These are phyloP conservation scores for Psilanteris sp. DNA, from an alignment of 1,140 invertebrate genomes.

Conservation along the genomic window DNA sequence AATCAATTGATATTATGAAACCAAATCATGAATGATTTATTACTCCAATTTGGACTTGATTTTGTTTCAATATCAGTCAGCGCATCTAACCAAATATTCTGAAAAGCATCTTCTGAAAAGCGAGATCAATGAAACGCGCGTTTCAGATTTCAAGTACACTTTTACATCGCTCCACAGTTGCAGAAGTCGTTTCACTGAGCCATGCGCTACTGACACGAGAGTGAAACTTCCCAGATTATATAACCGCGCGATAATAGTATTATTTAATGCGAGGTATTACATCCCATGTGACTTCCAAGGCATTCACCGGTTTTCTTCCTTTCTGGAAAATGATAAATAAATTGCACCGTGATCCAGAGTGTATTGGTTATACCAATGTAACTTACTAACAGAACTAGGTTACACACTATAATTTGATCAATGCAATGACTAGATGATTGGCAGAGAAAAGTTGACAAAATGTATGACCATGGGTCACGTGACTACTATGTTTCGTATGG, in stretches of 20 bases:
- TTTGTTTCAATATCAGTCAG: no score
- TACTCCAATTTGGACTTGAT: no score
- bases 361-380: slow-evolving; percentile 30
- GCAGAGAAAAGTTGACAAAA: no score
- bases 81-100: no score
- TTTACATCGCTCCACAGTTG: slow-evolving; percentile 23
- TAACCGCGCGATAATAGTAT: slow-evolving; percentile 72
- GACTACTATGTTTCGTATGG: no score
- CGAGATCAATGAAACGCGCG: not conserved
- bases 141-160: slow-evolving; percentile 28
- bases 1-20: no score
- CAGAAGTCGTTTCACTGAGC: slow-evolving; percentile 18
- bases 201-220: slow-evolving; percentile 67
- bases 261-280: slow-evolving; percentile 62
- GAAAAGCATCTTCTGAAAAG: no score
- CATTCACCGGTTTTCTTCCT: slow-evolving; percentile 26
- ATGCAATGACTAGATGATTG: no score
- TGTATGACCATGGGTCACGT: no score
- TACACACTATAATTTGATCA: no score
- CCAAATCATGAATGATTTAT: no score
- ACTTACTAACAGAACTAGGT: slow-evolving; percentile 4
- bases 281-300: slow-evolving; percentile 15
- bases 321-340: slow-evolving; percentile 43
- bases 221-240: slow-evolving; percentile 74
- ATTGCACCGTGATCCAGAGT: slow-evolving; percentile 19